phyloP scores from a whole-genome alignment of 1,140 invertebrate genomes.

The Halictus rubicundus region DNA sequence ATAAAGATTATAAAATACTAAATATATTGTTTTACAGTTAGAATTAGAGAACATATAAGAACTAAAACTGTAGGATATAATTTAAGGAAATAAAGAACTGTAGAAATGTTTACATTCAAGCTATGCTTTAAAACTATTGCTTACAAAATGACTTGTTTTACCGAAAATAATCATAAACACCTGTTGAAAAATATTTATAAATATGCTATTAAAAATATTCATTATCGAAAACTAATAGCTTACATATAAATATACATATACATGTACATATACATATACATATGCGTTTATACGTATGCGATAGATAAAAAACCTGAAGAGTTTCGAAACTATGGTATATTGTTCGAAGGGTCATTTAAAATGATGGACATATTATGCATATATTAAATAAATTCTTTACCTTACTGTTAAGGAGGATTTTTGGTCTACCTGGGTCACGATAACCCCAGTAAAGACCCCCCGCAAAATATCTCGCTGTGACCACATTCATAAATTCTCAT shows the following conservation, averaged over 20 bases:
- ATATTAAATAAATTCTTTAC: constrained; percentile 29
- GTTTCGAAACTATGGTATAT: neutral
- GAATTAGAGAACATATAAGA: no score
- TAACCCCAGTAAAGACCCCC: constrained; percentile 43
- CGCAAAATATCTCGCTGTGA: constrained; percentile 36
- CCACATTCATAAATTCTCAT: constrained; percentile 47
- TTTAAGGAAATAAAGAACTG: no score
- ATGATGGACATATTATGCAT: neutral
- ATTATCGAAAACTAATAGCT: neutral
- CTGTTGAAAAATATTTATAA: no score
- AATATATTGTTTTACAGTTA: no score
- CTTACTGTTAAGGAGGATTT: constrained; percentile 54
- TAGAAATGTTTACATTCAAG: no score
- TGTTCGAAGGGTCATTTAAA: neutral
- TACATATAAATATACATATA: neutral
- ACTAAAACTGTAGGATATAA: no score
- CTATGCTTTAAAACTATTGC: no score
- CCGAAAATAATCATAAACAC: no score
- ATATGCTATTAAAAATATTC: no score
- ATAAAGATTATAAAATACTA: no score
- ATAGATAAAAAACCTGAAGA: neutral
- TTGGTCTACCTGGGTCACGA: constrained; percentile 41
- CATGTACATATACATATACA: neutral
- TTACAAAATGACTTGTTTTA: no score
- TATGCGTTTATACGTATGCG: neutral